Conservation (phyloP, 2,888 invertebrate species). For the Cetonia aurata region DNA sequence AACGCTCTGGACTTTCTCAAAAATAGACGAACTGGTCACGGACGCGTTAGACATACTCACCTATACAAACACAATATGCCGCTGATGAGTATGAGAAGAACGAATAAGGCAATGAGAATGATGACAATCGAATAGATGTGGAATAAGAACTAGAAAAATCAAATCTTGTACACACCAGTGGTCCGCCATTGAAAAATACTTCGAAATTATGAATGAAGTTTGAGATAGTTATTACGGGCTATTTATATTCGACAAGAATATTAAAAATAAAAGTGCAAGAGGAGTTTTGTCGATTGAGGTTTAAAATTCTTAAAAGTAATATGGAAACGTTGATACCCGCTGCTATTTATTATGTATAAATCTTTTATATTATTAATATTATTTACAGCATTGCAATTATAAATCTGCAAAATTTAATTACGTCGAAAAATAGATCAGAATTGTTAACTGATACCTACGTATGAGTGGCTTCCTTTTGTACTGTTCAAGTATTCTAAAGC, state of each 20-base stretch:
- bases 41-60: constrained; percentile 28
- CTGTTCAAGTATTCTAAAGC: no score
- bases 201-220: constrained; percentile 37
- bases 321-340: not conserved
- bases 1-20: constrained; percentile 35
- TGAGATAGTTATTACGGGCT: constrained; percentile 19
- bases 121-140: constrained; percentile 24
- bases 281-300: not conserved
- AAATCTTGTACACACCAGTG: constrained; percentile 39
- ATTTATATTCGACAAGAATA: not conserved
- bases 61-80: constrained; percentile 31
- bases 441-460: no score
- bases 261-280: constrained; percentile 14
- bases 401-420: no score
- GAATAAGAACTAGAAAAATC: constrained; percentile 37
- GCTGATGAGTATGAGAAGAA: constrained; percentile 15
- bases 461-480: no score
- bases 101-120: constrained; percentile 23
- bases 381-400: no score
- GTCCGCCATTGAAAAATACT: constrained; percentile 33
- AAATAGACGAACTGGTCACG: constrained; percentile 39
- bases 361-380: no score
- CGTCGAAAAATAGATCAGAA: no score
- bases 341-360: not conserved
- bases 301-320: constrained; percentile 21